Percentiles rank a stretch among this genome's conserved stretches.
phyloP scores from a whole-genome alignment of 2,113 vertebrate species.

The Ivindomyrus marchei region DNA sequence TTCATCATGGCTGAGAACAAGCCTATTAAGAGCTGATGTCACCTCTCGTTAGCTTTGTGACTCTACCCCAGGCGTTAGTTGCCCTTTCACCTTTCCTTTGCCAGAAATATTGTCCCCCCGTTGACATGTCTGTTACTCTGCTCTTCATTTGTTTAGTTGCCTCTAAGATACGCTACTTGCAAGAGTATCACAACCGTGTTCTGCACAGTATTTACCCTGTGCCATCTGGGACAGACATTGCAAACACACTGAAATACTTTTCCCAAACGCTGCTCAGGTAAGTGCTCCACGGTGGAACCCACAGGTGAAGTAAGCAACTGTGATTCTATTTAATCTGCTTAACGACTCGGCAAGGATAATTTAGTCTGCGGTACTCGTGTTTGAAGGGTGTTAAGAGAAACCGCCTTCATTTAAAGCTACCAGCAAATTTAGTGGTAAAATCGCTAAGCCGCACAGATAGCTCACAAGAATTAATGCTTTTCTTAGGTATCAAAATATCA shows the following conservation, averaged over 20 bases:
- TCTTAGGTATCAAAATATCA: neutral
- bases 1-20: neutral
- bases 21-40: neutral
- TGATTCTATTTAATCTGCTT: neutral
- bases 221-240: slow-evolving; percentile 98
- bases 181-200: slow-evolving; percentile 98
- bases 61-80: neutral
- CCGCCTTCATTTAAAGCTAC: neutral
- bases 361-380: neutral
- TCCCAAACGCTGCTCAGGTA: slow-evolving; percentile 99
- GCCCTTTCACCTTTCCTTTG: slow-evolving; percentile 14
- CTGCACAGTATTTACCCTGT: slow-evolving; percentile 99
- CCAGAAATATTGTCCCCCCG: slow-evolving; percentile 27
- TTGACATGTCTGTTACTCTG: slow-evolving; percentile 59
- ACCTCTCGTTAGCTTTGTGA: slow-evolving; percentile 1
- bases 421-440: neutral
- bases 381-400: neutral
- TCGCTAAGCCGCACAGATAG: neutral
- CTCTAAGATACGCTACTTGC: slow-evolving; percentile 99
- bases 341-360: neutral
- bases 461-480: neutral
- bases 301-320: slow-evolving; percentile 60
- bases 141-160: slow-evolving; percentile 88
- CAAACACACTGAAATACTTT: slow-evolving; percentile 99
- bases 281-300: slow-evolving; percentile 65